phyloP scores from a whole-genome alignment of 2,888 invertebrate genomes.

The Drosophila cognata region DNA sequence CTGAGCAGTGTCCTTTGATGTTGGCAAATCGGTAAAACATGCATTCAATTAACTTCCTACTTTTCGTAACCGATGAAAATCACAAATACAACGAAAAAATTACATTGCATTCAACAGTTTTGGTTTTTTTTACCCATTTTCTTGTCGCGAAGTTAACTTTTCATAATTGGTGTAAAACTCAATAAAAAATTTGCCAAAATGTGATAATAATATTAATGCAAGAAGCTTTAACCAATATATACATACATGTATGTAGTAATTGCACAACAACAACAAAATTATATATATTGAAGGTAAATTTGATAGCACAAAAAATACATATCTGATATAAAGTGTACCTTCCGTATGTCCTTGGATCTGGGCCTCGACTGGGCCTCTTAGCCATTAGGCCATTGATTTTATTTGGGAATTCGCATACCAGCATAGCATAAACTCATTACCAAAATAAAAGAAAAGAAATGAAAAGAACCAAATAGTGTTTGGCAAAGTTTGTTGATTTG shows the following conservation, averaged over 20 bases:
- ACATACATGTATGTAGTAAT: too few relatives aligned
- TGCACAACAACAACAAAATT: too few relatives aligned
- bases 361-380: not conserved
- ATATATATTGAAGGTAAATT: too few relatives aligned
- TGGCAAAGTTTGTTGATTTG: not conserved
- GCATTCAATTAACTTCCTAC: not conserved
- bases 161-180: not conserved
- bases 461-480: too few relatives aligned
- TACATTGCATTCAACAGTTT: not conserved
- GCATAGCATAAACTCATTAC: not conserved
- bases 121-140: not conserved
- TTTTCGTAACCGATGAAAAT: not conserved
- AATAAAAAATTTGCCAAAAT: not conserved
- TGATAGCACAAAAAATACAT: too few relatives aligned
- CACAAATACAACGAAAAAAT: not conserved
- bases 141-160: not conserved
- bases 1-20: not conserved
- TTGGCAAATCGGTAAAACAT: not conserved
- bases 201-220: not conserved
- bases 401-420: not conserved
- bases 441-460: not conserved
- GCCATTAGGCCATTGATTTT: not conserved
- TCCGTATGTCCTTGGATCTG: not conserved
- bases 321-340: rapidly evolving
- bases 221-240: too few relatives aligned